phyloP scores from a whole-genome alignment of 2,113 vertebrate species.

The Urocitellus parryii region DNA sequence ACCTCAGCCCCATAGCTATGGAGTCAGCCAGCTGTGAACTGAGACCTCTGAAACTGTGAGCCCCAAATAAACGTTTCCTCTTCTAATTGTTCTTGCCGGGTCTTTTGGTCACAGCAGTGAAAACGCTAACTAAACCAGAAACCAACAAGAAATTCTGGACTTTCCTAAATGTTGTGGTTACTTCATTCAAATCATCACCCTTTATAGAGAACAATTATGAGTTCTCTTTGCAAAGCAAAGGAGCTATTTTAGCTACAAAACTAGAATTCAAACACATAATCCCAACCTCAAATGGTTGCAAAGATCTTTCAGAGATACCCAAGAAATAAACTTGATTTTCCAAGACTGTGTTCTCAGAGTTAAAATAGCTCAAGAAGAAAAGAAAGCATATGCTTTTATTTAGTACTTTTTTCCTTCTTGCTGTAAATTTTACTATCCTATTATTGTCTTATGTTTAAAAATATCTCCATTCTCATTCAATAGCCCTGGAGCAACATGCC shows the following conservation, averaged over 20 bases:
- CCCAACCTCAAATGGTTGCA: not conserved
- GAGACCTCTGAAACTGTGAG: no score
- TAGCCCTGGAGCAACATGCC: not conserved
- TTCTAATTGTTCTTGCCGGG: no score
- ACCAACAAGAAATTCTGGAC: not conserved
- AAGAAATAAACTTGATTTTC: not conserved
- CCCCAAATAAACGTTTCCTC: no score
- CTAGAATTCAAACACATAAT: not conserved
- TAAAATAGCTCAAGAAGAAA: slow-evolving; percentile 8
- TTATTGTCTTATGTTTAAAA: slow-evolving; percentile 7
- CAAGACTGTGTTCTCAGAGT: not conserved
- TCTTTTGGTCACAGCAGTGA: no score
- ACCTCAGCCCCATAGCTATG: no score
- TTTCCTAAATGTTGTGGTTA: not conserved
- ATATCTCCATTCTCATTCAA: not conserved
- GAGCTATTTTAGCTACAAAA: not conserved
- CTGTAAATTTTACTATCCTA: slow-evolving; percentile 27
- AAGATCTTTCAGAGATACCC: not conserved
- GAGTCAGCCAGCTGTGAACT: no score
- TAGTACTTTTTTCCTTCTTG: not conserved
- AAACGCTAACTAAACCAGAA: no score
- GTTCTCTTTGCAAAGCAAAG: slow-evolving; percentile 44
- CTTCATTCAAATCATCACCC: not conserved
- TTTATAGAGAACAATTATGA: not conserved
- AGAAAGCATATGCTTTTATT: slow-evolving; percentile 34